Conservation (phyloP, 2,797 vertebrate genomes). For the Tapera naevia region DNA sequence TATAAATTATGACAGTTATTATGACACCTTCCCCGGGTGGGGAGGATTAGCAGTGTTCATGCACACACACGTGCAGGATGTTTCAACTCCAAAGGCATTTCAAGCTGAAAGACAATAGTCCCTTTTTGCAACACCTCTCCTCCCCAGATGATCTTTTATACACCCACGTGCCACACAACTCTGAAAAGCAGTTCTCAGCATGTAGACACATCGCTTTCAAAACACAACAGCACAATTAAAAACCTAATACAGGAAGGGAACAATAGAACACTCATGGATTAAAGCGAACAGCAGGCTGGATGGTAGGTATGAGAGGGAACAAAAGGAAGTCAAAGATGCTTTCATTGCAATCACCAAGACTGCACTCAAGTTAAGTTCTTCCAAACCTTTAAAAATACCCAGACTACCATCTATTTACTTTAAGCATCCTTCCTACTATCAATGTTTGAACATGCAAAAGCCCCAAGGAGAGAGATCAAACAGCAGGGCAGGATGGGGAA, state of each 20-base stretch:
- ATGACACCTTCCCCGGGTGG: not conserved
- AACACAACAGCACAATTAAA: not conserved
- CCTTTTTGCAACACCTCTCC: not conserved
- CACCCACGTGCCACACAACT: not conserved
- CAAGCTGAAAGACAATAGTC: not conserved
- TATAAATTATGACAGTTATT: accelerated
- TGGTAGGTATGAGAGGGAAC: not conserved
- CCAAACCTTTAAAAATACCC: not conserved
- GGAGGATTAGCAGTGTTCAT: not conserved
- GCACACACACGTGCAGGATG: not conserved
- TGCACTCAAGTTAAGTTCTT: not conserved
- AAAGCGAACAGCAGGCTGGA: not conserved
- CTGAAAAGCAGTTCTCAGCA: not conserved
- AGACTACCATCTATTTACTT: not conserved
- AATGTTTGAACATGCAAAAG: not conserved
- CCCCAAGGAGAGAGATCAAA: not conserved
- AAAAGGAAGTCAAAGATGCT: not conserved
- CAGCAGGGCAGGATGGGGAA: not conserved
- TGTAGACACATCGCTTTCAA: not conserved
- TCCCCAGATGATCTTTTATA: not conserved
- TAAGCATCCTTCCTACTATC: not conserved
- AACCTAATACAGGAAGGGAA: not conserved
- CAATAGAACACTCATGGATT: not conserved
- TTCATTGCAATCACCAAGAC: not conserved
- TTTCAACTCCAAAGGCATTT: not conserved